phyloP scores from a whole-genome alignment of 2,888 invertebrate genomes.

The Drosophila parthenogenetica region DNA sequence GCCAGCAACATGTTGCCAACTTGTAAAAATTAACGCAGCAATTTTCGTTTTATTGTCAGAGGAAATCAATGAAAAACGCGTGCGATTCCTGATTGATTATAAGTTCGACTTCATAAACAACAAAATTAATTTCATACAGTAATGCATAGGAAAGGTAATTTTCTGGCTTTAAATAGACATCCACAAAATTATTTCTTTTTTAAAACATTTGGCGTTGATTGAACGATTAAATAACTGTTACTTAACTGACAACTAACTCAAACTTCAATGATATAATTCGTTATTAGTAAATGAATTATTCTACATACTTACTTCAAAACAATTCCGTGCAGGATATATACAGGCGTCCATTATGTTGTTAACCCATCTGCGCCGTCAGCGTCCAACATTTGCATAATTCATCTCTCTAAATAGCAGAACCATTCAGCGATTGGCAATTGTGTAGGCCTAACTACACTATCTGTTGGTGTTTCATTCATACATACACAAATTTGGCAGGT shows the following conservation, averaged over 20 bases:
- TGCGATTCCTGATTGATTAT: conserved; percentile 15
- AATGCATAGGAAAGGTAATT: not conserved
- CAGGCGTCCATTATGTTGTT: conserved; percentile 20
- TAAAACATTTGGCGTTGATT: conserved; percentile 35
- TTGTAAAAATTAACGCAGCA: conserved; percentile 50
- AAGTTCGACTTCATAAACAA: not conserved
- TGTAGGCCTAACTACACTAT: conserved; percentile 6
- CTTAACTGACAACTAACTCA: too few species aligned
- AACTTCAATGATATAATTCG: too few species aligned
- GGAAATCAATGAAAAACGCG: conserved; percentile 21
- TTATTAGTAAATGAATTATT: too few species aligned
- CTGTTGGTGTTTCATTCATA: conserved; percentile 1
- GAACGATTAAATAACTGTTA: too few species aligned
- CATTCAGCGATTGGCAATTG: conserved; percentile 18
- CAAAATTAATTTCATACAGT: not conserved
- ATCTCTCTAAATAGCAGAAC: conserved; percentile 29
- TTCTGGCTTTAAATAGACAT: too few species aligned
- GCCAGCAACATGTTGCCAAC: conserved; percentile 50
- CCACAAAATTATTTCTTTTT: too few species aligned
- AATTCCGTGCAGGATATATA: conserved; percentile 20
- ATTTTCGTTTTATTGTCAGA: conserved; percentile 56
- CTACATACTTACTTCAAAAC: too few species aligned
- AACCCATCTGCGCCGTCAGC: conserved; percentile 7
- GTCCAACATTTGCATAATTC: conserved; percentile 47
- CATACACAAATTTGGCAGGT: conserved; percentile 33